Conservation (phyloP, 2,797 vertebrate genomes). For the Amblyraja radiata region DNA sequence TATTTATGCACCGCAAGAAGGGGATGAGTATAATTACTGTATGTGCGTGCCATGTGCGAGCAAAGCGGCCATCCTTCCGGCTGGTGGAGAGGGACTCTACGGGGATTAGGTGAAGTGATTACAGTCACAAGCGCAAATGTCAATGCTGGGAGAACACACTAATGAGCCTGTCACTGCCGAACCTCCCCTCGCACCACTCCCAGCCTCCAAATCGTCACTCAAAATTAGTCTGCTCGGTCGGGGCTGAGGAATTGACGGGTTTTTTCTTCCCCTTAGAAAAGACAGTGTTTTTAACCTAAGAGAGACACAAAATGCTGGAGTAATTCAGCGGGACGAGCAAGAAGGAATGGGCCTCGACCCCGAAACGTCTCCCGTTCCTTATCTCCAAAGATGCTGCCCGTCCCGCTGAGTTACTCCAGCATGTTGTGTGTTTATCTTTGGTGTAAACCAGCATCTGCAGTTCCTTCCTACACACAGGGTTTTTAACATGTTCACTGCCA, state of each 20-base stretch:
- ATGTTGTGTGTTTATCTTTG: no score
- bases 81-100: constrained; percentile 57
- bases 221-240: background rate
- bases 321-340: no score
- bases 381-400: no score
- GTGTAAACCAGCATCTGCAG: no score
- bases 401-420: no score
- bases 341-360: no score
- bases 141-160: constrained; percentile 62
- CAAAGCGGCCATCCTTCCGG: constrained; percentile 65
- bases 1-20: constrained; percentile 73
- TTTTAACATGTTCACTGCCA: no score
- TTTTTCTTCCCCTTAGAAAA: background rate
- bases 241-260: background rate
- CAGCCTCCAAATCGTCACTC: constrained; percentile 1
- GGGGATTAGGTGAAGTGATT: constrained; percentile 59
- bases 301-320: no score
- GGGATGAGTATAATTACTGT: constrained; percentile 66
- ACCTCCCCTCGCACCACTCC: constrained; percentile 51
- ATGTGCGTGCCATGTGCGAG: constrained; percentile 72
- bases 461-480: no score
- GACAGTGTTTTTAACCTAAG: background rate
- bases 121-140: constrained; percentile 62
- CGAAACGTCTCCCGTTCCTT: no score
- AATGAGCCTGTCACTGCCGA: constrained; percentile 62